Base-by-base conservation (phyloP, 2,888 invertebrate species). In the Tetanocera ferruginea region DNA sequence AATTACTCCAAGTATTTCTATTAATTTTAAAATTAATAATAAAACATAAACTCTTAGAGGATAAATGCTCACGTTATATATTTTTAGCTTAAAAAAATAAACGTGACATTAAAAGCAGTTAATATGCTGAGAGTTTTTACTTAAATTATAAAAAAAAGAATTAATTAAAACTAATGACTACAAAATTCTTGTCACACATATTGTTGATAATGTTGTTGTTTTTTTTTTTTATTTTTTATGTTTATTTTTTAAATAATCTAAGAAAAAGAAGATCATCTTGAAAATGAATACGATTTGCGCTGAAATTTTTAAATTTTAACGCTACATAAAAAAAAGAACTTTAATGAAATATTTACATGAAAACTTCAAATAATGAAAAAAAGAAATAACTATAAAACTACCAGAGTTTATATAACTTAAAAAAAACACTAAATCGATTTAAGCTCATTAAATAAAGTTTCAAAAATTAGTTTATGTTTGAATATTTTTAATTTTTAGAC, bases 301-400 rank as follows among this genome's bases (percentile, higher is more conserved):
- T 60, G 57, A 25, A 60, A 60, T 60, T 14, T 19, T 60, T 60
- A 4, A 60, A 60, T 25, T 25, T 64, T 34, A 64, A 31, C 17
- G 17, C 31, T 51, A 17, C 17, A n/a, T n/a, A n/a, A n/a, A n/a
- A n/a, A n/a, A 69, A 51, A 69, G 49, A 67, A 2, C 43, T 67
- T 5, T 23, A 19, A 5, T 69, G 17, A 31, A 64, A 75, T 84
- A 84, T 85, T 73, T 85, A 85, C 84, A 84, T 83, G 83, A 82
- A 70, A 51, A 19, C 17, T 49, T 51, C 51, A 69, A 64, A 69
- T 4, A 34, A 64, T 28, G n/a, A 62, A 64, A 6, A 51, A 19
- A 25, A 57, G 5, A 69, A 43, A 60, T 67, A 11, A 17, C 69
- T 57, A 57, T 55, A 66, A 71, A 75, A 78, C 75, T 78, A 64